A percentile compares a stretch with the other conserved stretches of the same genome.
These are phyloP conservation scores for Desmodus rotundus DNA, from an alignment of 2,113 vertebrate species.

Conservation along the genomic window DNA sequence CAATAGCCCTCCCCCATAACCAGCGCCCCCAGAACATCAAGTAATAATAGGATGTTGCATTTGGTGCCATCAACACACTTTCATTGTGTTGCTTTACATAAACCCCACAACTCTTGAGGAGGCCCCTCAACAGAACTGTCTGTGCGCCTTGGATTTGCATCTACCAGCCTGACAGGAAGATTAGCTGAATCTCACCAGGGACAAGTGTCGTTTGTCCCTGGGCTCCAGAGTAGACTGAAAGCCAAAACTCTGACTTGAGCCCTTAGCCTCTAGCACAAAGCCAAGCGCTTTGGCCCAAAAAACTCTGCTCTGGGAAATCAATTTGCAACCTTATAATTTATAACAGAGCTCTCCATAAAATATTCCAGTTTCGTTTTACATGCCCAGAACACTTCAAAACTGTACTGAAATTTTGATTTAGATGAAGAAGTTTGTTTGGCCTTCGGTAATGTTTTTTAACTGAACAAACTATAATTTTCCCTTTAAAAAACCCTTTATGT, in stretches of 20 bases:
- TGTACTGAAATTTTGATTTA: background rate
- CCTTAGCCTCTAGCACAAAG: background rate
- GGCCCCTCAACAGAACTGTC: background rate
- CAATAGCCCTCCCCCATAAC: background rate
- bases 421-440: background rate
- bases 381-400: background rate
- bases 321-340: background rate
- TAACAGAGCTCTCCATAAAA: background rate
- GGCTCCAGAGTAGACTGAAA: background rate
- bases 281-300: background rate
- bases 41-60: background rate
- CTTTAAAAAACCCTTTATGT: conserved; percentile 1
- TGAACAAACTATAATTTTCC: background rate
- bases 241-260: background rate
- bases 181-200: background rate
- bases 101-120: background rate
- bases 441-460: background rate
- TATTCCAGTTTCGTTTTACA: background rate
- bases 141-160: background rate
- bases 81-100: background rate
- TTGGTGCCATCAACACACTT: background rate
- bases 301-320: background rate
- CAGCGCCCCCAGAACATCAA: background rate
- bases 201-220: background rate
- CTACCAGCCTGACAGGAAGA: background rate